Evolutionary conservation across 1,140 invertebrate species (phyloP), one percentile per base, ranked within the genome.

Genomic region (Megathymus violae): DNA sequence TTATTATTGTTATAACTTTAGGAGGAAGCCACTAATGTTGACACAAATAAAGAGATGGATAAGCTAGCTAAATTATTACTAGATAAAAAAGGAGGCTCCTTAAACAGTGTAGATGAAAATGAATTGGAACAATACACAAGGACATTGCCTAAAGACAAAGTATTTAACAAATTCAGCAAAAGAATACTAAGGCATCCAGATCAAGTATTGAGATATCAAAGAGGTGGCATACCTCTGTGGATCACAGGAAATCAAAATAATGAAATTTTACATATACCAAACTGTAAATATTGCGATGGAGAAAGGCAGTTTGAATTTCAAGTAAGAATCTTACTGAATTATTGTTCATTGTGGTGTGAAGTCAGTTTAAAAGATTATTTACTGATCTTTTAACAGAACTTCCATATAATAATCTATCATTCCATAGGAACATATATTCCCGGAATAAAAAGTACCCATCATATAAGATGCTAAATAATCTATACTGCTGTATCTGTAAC

Each of bases 301-400:
- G 89, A 93, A 62, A 94, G 98, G 67, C 92, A 95, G 69, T 99
- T 98, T 93, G 98, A 99, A 92, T 98, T 98, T 92, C 97, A 98
- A 92, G 95, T 97, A 85, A 72, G 71, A 65, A 50, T 44, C n/a
- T 34, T 3, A 25, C 3, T 6, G 6, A 25, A 16, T 56, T 16
- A 17, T 14, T 44, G 10, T 1, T 9, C 34, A 41, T n/a, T n/a
- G n/a, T n/a, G n/a, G n/a, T n/a, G n/a, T n/a, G n/a, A n/a, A n/a
- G n/a, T n/a, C n/a, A n/a, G n/a, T n/a, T n/a, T n/a, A n/a, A n/a
- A n/a, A n/a, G n/a, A n/a, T n/a, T n/a, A n/a, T n/a, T n/a, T n/a
- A n/a, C n/a, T n/a, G n/a, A n/a, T n/a, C n/a, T n/a, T n/a, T n/a
- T n/a, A n/a, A n/a, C n/a, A n/a, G n/a, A n/a, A n/a, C n/a, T n/a